These are phyloP conservation scores for Proctacanthus coquilletti DNA, from an alignment of 1,140 invertebrate species.

Conservation along the genomic window DNA sequence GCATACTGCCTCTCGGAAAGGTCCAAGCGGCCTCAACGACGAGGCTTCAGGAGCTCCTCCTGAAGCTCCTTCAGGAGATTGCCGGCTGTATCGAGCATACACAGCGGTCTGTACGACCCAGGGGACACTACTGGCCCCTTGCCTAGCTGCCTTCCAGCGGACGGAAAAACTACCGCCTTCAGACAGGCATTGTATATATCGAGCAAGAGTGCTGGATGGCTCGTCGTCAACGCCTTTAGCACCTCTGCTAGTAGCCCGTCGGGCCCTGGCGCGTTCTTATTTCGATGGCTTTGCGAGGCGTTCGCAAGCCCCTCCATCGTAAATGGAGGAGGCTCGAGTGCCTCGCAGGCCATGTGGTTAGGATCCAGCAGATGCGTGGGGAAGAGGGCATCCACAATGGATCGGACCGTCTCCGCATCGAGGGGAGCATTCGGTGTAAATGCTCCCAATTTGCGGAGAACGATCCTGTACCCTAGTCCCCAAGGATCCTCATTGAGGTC, in stretches of 20 bases:
- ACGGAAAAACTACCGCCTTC: too few relatives aligned
- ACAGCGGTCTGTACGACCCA: too few relatives aligned
- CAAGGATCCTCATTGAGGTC: conserved; percentile 10
- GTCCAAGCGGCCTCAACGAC: too few relatives aligned
- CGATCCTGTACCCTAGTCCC: conserved; percentile 12
- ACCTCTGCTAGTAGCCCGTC: conserved; percentile 11
- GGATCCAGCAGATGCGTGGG: not conserved
- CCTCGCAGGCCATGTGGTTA: not conserved
- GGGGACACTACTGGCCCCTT: too few relatives aligned
- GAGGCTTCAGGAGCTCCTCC: too few relatives aligned
- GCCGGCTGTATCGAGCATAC: too few relatives aligned
- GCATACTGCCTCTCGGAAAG: too few relatives aligned
- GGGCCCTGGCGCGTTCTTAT: conserved; percentile 13
- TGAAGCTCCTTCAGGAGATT: too few relatives aligned
- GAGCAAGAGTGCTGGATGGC: too few relatives aligned
- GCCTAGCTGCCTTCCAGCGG: too few relatives aligned
- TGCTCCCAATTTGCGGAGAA: conserved; percentile 3
- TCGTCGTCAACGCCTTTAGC: conserved; percentile 9
- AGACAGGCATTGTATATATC: too few relatives aligned
- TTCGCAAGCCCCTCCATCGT: conserved; percentile 9
- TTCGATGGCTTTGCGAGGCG: conserved; percentile 6
- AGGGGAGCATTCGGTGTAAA: not conserved
- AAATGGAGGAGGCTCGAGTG: conserved; percentile 3
- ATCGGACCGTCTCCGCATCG: not conserved
- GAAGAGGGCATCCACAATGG: conserved; percentile 3